Conservation (phyloP, 2,113 vertebrate genomes). For the Ctenodactylus gundi region DNA sequence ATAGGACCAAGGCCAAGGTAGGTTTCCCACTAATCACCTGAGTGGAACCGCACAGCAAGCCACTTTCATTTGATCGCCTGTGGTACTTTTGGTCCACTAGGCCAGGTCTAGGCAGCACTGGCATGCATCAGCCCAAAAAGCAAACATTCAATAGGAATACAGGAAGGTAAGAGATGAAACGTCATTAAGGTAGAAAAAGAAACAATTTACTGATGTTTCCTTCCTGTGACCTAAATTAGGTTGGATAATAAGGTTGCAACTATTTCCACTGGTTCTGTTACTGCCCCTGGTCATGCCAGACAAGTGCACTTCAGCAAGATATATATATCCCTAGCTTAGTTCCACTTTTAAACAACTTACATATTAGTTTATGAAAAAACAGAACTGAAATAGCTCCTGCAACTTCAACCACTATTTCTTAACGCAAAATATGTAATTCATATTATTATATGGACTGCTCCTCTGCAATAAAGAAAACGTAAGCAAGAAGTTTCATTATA, state of each 20-base stretch:
- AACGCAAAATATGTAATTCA: background rate
- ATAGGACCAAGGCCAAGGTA: background rate
- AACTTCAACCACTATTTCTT: slow-evolving; percentile 21
- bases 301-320: background rate
- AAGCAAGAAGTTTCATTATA: background rate
- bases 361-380: background rate
- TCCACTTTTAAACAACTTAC: background rate
- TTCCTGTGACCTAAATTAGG: background rate
- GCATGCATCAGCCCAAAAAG: background rate
- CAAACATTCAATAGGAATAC: background rate
- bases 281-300: background rate
- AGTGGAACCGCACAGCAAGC: background rate
- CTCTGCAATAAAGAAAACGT: background rate
- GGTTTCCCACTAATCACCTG: background rate
- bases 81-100: background rate
- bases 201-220: background rate
- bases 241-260: background rate
- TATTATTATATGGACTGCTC: background rate
- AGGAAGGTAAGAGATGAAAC: background rate
- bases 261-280: background rate
- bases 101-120: background rate
- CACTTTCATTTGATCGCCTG: background rate
- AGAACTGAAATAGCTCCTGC: background rate
- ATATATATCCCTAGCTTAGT: background rate
- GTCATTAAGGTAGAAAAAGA: background rate